These are phyloP conservation scores for Panagrolaimus sp. DNA, from an alignment of 1,140 invertebrate genomes.

Conservation along the genomic window DNA sequence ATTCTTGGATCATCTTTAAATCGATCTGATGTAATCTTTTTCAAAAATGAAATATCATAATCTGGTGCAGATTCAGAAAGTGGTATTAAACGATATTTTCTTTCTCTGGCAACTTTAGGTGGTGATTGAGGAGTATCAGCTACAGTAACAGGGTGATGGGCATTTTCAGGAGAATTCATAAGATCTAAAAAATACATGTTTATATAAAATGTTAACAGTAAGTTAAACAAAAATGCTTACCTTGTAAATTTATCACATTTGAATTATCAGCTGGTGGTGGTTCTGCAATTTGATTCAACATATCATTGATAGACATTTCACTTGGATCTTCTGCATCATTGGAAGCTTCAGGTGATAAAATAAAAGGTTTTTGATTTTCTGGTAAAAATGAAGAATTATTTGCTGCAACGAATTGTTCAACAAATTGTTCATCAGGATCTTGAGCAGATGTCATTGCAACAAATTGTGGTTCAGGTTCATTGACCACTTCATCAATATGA, in stretches of 20 bases:
- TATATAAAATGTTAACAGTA: too few species aligned
- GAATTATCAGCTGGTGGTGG: not conserved
- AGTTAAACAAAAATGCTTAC: too few species aligned
- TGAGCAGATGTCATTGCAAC: conserved; percentile 4
- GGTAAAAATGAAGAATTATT: too few species aligned
- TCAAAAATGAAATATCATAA: not conserved
- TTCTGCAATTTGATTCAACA: not conserved
- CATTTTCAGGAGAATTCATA: not conserved
- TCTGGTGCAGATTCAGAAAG: not conserved
- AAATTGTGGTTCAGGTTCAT: not conserved
- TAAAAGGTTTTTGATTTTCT: not conserved
- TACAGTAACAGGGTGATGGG: too few species aligned
- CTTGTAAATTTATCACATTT: not conserved
- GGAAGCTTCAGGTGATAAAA: not conserved
- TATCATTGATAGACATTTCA: not conserved
- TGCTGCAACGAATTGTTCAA: not conserved
- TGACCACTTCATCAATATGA: not conserved
- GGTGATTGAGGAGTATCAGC: not conserved
- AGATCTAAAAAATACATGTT: not conserved
- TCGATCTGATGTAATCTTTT: not conserved
- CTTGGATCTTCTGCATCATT: not conserved
- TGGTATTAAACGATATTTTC: not conserved
- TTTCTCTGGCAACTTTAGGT: not conserved
- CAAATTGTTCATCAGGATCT: not conserved
- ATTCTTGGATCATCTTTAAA: not conserved